Percentiles rank a stretch among this genome's conserved stretches.
phyloP scores from a whole-genome alignment of 2,113 vertebrate species.

The Caranx ignobilis region DNA sequence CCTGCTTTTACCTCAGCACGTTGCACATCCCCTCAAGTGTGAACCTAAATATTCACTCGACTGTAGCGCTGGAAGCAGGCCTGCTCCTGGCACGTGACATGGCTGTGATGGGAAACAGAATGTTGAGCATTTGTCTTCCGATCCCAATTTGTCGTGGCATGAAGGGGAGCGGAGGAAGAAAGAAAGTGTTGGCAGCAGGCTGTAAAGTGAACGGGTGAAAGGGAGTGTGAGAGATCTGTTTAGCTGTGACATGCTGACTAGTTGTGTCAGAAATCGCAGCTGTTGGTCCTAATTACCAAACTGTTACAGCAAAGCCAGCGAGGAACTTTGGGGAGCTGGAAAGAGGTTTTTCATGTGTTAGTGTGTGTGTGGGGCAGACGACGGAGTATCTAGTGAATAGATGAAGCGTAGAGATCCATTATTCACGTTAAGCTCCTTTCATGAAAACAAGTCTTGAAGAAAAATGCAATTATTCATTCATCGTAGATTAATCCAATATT shows the following conservation, averaged over 20 bases:
- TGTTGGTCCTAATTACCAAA: constrained; percentile 71
- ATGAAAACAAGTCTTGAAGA: constrained; percentile 39
- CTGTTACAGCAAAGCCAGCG: constrained; percentile 36
- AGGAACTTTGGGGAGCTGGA: constrained; percentile 43
- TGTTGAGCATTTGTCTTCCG: constrained; percentile 36
- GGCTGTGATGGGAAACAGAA: constrained; percentile 37
- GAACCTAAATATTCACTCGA: constrained; percentile 37
- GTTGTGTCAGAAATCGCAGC: constrained; percentile 67
- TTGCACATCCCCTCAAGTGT: constrained; percentile 26
- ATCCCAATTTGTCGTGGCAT: constrained; percentile 58
- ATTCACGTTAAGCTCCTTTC: constrained; percentile 55
- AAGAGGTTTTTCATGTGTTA: constrained; percentile 15
- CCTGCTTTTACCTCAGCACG: constrained; percentile 20
- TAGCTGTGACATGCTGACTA: constrained; percentile 52
- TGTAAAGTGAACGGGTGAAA: constrained; percentile 45
- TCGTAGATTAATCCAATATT: constrained; percentile 46
- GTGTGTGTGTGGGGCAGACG: constrained; percentile 2
- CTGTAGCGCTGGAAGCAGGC: constrained; percentile 9
- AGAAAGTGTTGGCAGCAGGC: constrained; percentile 26
- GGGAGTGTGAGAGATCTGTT: constrained; percentile 40
- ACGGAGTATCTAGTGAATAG: constrained; percentile 18
- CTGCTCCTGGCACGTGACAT: neutral
- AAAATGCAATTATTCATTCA: constrained; percentile 53
- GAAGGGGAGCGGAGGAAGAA: constrained; percentile 23
- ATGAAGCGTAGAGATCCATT: constrained; percentile 49